Percentiles rank a stretch among this genome's conserved stretches.
Conservation (phyloP, 2,888 invertebrate species). For the Stegophylla sp. region DNA sequence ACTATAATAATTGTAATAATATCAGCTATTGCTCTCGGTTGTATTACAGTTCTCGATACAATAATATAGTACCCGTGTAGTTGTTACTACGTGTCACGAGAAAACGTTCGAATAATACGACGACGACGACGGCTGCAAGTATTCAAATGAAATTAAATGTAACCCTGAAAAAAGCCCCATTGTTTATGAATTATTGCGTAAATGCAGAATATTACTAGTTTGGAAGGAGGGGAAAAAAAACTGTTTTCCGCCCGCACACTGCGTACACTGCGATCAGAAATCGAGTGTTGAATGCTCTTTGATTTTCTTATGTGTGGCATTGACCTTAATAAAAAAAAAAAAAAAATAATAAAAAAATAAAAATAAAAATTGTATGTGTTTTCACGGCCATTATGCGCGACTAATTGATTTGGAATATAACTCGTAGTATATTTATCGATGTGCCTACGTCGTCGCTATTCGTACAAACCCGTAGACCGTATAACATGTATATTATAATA, state of each 20-base stretch:
- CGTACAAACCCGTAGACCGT: too few relatives aligned
- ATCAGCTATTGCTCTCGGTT: too few relatives aligned
- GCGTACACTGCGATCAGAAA: neutral
- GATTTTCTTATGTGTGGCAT: conserved; percentile 37
- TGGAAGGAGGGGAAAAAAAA: conserved; percentile 10
- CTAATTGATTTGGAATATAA: conserved; percentile 42
- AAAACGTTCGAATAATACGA: neutral
- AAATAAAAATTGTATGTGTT: neutral
- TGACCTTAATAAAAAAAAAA: conserved; percentile 47
- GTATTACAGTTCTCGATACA: too few relatives aligned
- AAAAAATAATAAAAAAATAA: too few relatives aligned
- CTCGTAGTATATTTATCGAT: conserved; percentile 5
- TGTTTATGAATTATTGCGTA: neutral
- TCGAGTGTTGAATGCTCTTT: neutral
- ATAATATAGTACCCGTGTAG: too few relatives aligned
- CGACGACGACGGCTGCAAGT: too few relatives aligned
- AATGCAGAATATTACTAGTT: neutral
- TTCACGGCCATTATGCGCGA: conserved; percentile 44
- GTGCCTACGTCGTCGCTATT: neutral
- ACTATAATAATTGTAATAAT: too few relatives aligned
- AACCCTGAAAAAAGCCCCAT: neutral
- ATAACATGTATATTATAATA: neutral
- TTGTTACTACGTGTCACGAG: neutral
- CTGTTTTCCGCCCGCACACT: neutral
- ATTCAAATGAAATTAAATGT: neutral